Percentiles rank a stretch among this genome's conserved stretches.
Conservation (phyloP, 1,140 invertebrate species). For the Dolichoris vasculosae region DNA sequence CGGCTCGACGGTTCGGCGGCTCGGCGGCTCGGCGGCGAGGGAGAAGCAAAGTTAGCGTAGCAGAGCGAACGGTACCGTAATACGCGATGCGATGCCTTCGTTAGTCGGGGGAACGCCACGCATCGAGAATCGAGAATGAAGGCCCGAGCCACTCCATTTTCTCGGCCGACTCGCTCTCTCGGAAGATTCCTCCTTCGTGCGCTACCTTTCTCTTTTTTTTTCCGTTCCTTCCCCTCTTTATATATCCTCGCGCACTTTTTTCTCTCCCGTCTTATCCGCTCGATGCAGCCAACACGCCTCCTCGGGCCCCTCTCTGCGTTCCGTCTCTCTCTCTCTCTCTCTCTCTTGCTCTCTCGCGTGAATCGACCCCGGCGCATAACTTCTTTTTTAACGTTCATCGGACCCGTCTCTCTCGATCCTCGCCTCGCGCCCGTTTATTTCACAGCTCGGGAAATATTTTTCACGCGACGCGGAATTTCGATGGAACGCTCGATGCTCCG, state of each 20-base stretch:
- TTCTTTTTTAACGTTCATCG: not conserved
- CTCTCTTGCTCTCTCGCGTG: not conserved
- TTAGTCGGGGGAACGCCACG: not conserved
- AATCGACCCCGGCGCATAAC: not conserved
- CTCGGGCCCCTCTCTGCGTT: too few species aligned
- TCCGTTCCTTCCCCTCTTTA: too few species aligned
- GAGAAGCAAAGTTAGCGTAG: not conserved
- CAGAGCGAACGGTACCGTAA: slow-evolving; percentile 34
- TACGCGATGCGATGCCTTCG: slow-evolving; percentile 2
- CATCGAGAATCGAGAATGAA: slow-evolving; percentile 27
- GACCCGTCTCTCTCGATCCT: not conserved
- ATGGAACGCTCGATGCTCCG: too few species aligned
- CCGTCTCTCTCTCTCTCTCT: slow-evolving; percentile 21
- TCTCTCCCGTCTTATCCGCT: not conserved
- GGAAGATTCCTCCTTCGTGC: not conserved
- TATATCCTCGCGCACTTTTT: not conserved
- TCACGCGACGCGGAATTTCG: too few species aligned
- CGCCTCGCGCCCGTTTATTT: too few species aligned
- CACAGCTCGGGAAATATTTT: too few species aligned
- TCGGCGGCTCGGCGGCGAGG: not conserved
- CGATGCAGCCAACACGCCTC: not conserved
- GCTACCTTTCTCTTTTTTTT: slow-evolving; percentile 24
- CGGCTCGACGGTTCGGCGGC: not conserved
- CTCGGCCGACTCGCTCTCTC: not conserved
- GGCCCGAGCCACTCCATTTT: slow-evolving; percentile 37